These are phyloP conservation scores for Micoletzkya japonica DNA, from an alignment of 2,888 invertebrate genomes.

Conservation along the genomic window DNA sequence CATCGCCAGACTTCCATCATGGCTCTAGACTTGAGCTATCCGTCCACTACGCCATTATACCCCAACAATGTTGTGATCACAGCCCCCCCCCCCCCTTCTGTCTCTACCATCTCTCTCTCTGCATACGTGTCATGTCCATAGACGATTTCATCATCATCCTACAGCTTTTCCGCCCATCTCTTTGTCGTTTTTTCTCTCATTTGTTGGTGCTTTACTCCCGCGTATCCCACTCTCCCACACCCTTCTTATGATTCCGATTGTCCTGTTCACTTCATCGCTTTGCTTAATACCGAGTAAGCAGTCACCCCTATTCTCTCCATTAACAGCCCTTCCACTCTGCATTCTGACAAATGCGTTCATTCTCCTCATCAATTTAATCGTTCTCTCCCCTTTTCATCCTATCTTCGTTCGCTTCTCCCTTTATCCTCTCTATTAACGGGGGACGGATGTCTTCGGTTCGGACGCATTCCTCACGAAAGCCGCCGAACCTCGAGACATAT, in stretches of 20 bases:
- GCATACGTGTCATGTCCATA: conserved; percentile 19
- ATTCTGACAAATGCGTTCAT: too few relatives aligned
- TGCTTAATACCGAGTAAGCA: not conserved
- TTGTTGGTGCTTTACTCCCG: conserved; percentile 3
- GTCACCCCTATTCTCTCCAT: not conserved
- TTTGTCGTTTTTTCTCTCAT: not conserved
- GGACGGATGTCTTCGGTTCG: too few relatives aligned
- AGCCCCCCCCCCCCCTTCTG: not conserved
- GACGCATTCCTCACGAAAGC: too few relatives aligned
- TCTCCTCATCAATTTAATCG: too few relatives aligned
- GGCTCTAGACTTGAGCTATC: not conserved
- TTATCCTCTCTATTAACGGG: too few relatives aligned
- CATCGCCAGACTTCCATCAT: not conserved
- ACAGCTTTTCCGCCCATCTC: conserved; percentile 4
- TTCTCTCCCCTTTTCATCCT: too few relatives aligned
- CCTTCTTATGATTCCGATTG: not conserved
- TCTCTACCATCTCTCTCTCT: not conserved
- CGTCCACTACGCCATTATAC: not conserved
- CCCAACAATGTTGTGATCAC: not conserved
- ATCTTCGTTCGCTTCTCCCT: not conserved
- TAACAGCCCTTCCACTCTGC: too few relatives aligned
- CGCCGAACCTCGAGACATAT: too few relatives aligned
- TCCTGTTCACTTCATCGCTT: not conserved
- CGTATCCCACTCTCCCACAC: not conserved
- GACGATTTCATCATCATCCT: not conserved